Base-by-base conservation (phyloP, 2,113 vertebrate genomes). In the Microcebus ravelobensis region DNA sequence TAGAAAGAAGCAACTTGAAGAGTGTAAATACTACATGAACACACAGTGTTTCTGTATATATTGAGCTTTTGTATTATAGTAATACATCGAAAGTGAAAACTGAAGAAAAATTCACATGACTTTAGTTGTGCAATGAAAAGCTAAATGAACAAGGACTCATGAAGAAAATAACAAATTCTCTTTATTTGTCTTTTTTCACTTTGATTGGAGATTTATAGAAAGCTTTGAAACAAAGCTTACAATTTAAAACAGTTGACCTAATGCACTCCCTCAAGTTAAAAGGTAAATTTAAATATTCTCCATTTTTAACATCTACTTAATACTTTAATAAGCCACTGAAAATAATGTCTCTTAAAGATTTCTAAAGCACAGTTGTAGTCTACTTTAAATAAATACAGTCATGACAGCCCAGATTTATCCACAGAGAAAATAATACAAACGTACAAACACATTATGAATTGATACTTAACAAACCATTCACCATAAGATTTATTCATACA, bases 391-490 rank as follows among this genome's bases (percentile, higher is more conserved):
- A 68, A 96, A 68, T 8, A 42, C 39, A 89, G 15, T 82, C 61
- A 67, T 87, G 36, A 67, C 17, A 95, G 57, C n/a, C 12, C 39
- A 70, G 21, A 94, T 83, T 79, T 80, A 94, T 61, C 70, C n/a
- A 68, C 36, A 89, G 81, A 79, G 31, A 88, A 90, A 95, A 91
- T 65, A 77, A 96, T 36, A 87, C 25, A 34, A 29, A 27, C 65
- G 73, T 25, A 77, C 13, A 81, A 71, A 68, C 31, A 68, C 42
- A 50, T 77, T 65, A 79, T 34, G 9, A 76, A 42, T 48, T n/a
- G 77, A 95, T 87, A 52, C 45, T 80, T 96, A 87, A 77, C 55
- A 87, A 95, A 90, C n/a, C 88, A 96, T 90, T 91, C 42, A 27
- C 39, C 23, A 34, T 65, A 87, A 29, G 42, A 94, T 91, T 90